phyloP scores from a whole-genome alignment of 2,888 invertebrate genomes.

The Drosophila kuntzei region DNA sequence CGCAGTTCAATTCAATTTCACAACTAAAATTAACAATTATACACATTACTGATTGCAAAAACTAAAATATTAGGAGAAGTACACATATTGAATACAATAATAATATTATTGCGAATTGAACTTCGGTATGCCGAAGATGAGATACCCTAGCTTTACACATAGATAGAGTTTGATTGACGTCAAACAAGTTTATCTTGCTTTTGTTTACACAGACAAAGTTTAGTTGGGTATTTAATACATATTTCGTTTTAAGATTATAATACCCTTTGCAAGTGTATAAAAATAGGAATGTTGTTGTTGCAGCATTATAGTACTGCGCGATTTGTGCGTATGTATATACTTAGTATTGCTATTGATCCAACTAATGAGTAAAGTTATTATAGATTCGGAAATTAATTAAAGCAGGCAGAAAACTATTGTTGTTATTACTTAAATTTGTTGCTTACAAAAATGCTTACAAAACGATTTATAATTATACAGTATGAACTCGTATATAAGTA shows the following conservation, averaged over 20 bases:
- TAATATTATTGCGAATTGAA: conserved; percentile 28
- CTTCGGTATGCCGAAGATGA: conserved; percentile 16
- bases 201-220: background rate
- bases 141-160: conserved; percentile 3
- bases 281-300: conserved; percentile 56
- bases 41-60: conserved; percentile 38
- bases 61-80: conserved; percentile 57
- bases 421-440: conserved; percentile 14
- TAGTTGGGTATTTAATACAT: background rate
- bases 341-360: conserved; percentile 11
- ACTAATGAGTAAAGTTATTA: conserved; percentile 25
- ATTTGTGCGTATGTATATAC: conserved; percentile 40
- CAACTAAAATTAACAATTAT: conserved; percentile 57
- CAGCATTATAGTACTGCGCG: conserved; percentile 7
- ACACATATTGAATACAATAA: conserved; percentile 23
- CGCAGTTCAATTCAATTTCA: conserved; percentile 47
- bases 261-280: conserved; percentile 41
- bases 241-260: conserved; percentile 12
- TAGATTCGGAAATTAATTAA: conserved; percentile 14
- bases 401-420: conserved; percentile 10
- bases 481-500: conserved; percentile 11
- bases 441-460: conserved; percentile 56
- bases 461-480: conserved; percentile 45
- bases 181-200: background rate
- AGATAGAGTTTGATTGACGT: background rate